Evolutionary conservation across 2,113 vertebrate genomes (phyloP).

Genomic region (Ammodytes marinus): DNA sequence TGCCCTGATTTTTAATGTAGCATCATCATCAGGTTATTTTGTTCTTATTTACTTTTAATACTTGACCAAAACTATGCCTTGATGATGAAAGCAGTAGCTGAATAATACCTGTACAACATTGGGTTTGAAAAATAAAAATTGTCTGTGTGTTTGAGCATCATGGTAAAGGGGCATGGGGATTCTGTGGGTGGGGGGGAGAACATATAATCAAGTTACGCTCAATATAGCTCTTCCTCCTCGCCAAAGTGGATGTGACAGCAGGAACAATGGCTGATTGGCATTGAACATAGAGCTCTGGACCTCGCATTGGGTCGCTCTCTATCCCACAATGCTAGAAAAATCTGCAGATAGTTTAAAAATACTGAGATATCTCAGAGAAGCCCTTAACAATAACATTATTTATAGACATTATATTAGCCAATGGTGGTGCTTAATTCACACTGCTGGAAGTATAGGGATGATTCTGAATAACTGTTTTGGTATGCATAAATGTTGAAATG

Average conservation of each 20-base stretch:
- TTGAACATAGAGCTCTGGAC: conserved; percentile 51
- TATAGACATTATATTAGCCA: too few relatives aligned
- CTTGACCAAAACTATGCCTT: too few relatives aligned
- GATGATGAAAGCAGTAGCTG: background rate
- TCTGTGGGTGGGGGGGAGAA: background rate
- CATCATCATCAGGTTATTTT: too few relatives aligned
- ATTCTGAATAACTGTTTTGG: too few relatives aligned
- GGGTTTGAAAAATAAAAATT: background rate
- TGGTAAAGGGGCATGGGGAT: background rate
- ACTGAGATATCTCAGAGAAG: too few relatives aligned
- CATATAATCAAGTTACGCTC: conserved; percentile 70
- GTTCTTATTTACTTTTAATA: too few relatives aligned
- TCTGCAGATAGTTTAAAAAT: background rate
- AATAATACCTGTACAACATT: background rate
- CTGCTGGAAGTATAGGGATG: too few relatives aligned
- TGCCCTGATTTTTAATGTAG: too few relatives aligned
- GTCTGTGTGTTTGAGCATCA: background rate
- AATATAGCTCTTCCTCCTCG: conserved; percentile 42
- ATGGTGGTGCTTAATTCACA: too few relatives aligned
- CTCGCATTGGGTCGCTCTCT: conserved; percentile 1
- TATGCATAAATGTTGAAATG: too few relatives aligned
- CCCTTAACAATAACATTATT: too few relatives aligned
- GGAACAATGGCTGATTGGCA: conserved; percentile 57
- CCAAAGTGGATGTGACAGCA: conserved; percentile 68
- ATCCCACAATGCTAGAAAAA: background rate